phyloP scores from a whole-genome alignment of 2,797 vertebrate genomes.

The Scarus forsteni region DNA sequence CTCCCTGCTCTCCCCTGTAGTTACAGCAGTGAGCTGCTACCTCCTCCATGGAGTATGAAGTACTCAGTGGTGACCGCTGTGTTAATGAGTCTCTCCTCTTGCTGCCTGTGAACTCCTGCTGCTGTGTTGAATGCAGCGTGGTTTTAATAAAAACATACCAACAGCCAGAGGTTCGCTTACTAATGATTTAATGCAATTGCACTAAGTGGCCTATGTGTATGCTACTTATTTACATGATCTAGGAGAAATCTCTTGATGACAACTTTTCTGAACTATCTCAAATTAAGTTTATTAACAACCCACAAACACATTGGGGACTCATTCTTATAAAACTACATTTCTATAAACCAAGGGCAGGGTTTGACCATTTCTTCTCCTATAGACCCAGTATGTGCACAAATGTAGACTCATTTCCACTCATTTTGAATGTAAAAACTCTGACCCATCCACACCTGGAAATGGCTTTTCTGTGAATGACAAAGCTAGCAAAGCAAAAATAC shows the following conservation, averaged over 20 bases:
- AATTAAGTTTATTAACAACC: constrained; percentile 16
- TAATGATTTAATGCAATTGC: constrained; percentile 32
- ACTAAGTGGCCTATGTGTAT: constrained; percentile 27
- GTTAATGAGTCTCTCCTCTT: constrained; percentile 44
- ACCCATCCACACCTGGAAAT: too few species aligned
- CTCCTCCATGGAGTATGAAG: background rate
- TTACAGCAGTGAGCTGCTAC: constrained; percentile 9
- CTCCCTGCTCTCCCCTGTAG: background rate
- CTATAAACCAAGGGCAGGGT: background rate
- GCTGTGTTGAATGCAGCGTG: constrained; percentile 2
- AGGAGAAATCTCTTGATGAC: constrained; percentile 30
- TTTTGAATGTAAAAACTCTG: too few species aligned
- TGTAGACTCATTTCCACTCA: too few species aligned
- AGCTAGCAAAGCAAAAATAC: too few species aligned
- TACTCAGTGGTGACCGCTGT: background rate
- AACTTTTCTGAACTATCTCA: constrained; percentile 26
- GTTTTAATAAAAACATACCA: constrained; percentile 28
- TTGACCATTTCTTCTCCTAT: too few species aligned
- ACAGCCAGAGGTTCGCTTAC: constrained; percentile 48
- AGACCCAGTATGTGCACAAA: too few species aligned
- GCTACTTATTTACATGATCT: constrained; percentile 29
- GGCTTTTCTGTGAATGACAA: too few species aligned
- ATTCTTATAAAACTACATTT: background rate
- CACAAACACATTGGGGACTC: background rate
- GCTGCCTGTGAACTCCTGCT: constrained; percentile 26